These are phyloP conservation scores for Onychomys leucogaster DNA, from an alignment of 2,797 vertebrate genomes.

Conservation along the genomic window DNA sequence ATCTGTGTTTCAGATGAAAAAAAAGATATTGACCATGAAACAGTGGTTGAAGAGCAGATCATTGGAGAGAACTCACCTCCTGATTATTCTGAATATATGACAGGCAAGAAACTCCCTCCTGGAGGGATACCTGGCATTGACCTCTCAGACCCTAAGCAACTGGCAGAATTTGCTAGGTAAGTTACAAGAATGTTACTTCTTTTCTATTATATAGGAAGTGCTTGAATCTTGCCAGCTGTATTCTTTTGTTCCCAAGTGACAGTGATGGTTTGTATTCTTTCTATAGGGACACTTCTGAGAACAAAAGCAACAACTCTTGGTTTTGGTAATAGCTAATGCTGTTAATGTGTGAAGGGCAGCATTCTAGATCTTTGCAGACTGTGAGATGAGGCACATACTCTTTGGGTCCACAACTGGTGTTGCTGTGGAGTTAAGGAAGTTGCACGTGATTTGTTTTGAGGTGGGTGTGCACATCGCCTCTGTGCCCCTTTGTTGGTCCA, in stretches of 20 bases:
- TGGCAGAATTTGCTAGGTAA: constrained; percentile 98
- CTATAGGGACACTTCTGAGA: constrained; percentile 2
- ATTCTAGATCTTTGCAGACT: constrained; percentile 7
- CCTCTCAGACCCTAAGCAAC: constrained; percentile 97
- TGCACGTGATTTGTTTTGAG: not conserved
- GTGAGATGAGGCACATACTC: not conserved
- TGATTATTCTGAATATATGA: constrained; percentile 99
- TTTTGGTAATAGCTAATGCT: constrained; percentile 5
- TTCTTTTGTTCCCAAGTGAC: not conserved
- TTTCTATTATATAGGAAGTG: not conserved
- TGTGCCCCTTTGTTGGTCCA: not conserved
- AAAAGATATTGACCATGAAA: constrained; percentile 99
- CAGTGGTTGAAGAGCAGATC: constrained; percentile 98
- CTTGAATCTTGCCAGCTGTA: not conserved
- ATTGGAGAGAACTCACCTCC: constrained; percentile 98
- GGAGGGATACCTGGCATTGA: constrained; percentile 99
- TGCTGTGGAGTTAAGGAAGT: not conserved
- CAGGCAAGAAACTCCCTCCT: constrained; percentile 98
- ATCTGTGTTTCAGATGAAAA: constrained; percentile 95
- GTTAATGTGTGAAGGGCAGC: not conserved
- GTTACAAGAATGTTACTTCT: constrained; percentile 70
- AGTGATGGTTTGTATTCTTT: constrained; percentile 19
- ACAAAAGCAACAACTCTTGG: constrained; percentile 13
- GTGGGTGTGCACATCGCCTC: not conserved
- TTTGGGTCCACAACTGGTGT: not conserved